These are phyloP conservation scores for Erebia ligea DNA, from an alignment of 2,888 invertebrate species.

Conservation along the genomic window DNA sequence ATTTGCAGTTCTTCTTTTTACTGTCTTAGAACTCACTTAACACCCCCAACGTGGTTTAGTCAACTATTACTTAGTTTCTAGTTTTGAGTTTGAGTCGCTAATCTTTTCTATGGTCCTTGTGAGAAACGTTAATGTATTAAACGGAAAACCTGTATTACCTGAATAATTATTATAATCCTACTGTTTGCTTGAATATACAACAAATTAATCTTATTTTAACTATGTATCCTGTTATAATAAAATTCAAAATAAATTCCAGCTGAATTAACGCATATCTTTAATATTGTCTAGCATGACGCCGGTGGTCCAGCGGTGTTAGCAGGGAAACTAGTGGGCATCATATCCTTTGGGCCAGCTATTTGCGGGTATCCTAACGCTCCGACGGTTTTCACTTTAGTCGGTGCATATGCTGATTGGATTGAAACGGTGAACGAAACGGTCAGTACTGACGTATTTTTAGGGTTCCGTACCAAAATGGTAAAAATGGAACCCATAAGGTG, in stretches of 20 bases:
- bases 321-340: slow-evolving; percentile 68
- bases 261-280: neutral
- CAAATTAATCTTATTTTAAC: neutral
- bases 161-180: neutral
- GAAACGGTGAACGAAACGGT: slow-evolving; percentile 68
- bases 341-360: slow-evolving; percentile 68
- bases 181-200: neutral
- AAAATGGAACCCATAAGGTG: no score
- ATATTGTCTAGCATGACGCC: slow-evolving; percentile 65
- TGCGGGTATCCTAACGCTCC: slow-evolving; percentile 71
- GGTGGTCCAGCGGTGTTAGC: slow-evolving; percentile 69
- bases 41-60: no score
- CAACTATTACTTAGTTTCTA: neutral
- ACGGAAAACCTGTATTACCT: neutral
- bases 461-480: no score
- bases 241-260: no score
- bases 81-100: neutral
- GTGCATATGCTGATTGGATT: slow-evolving; percentile 71
- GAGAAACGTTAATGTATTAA: neutral
- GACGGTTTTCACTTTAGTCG: slow-evolving; percentile 72
- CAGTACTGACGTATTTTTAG: slow-evolving; percentile 39
- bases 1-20: neutral
- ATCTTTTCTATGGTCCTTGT: neutral
- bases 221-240: neutral
- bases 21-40: neutral